Evolutionary conservation across 2,888 invertebrate genomes (phyloP).

Genomic region (Brachypterus glaber): DNA sequence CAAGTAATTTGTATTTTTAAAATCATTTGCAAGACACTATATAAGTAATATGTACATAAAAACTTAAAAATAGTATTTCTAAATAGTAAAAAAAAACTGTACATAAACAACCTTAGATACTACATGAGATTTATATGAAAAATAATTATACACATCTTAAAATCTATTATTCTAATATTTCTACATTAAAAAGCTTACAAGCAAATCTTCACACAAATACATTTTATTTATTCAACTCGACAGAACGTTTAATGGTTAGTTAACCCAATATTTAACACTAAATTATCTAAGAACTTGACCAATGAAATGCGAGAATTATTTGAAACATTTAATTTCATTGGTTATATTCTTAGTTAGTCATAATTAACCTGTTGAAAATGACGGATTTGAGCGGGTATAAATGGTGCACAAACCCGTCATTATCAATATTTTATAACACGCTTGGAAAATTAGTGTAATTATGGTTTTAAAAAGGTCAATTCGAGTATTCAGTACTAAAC

Average conservation of each 20-base stretch:
- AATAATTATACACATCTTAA: constrained; percentile 33
- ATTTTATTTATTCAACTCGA: too few relatives aligned
- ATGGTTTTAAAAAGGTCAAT: too few relatives aligned
- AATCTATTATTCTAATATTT: constrained; percentile 25
- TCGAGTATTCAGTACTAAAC: too few relatives aligned
- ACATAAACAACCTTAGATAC: constrained; percentile 28
- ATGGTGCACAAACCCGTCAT: too few relatives aligned
- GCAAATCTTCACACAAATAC: constrained; percentile 14
- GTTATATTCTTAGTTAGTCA: constrained; percentile 3
- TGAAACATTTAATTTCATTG: too few relatives aligned
- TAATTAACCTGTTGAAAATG: too few relatives aligned
- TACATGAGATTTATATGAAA: constrained; percentile 33
- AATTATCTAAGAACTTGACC: too few relatives aligned
- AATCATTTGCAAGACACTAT: constrained; percentile 31
- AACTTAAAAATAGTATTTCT: constrained; percentile 28
- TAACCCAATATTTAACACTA: constrained; percentile 8
- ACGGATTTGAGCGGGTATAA: too few relatives aligned
- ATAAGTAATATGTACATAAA: constrained; percentile 27
- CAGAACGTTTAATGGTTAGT: constrained; percentile 8
- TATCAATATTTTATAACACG: constrained; percentile 11
- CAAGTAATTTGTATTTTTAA: constrained; percentile 31
- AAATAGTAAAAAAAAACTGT: constrained; percentile 31
- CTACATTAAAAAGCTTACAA: constrained; percentile 28
- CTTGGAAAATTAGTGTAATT: constrained; percentile 12
- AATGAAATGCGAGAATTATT: too few relatives aligned